phyloP scores from a whole-genome alignment of 2,797 vertebrate genomes.

The Allobates femoralis region DNA sequence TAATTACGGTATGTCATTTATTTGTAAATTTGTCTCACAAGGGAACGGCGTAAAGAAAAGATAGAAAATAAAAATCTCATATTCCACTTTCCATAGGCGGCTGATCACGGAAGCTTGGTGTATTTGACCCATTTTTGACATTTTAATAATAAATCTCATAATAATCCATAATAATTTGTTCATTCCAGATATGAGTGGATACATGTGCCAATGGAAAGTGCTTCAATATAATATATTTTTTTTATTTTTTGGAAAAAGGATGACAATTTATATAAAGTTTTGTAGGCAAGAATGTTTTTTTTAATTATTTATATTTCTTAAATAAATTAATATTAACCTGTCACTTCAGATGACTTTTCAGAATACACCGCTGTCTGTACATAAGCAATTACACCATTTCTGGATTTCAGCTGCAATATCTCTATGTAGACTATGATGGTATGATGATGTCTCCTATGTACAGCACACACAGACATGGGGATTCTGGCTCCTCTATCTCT shows the following conservation, averaged over 20 bases:
- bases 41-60: conserved; percentile 6
- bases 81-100: conserved; percentile 15
- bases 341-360: too few species aligned
- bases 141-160: not conserved
- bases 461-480: too few species aligned
- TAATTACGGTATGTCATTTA: conserved; percentile 30
- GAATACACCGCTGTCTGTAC: too few species aligned
- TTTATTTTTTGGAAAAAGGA: not conserved
- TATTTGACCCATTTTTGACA: conserved; percentile 1
- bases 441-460: too few species aligned
- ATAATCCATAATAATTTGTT: not conserved
- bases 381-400: too few species aligned
- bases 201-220: not conserved
- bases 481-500: too few species aligned
- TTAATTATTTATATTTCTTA: too few species aligned
- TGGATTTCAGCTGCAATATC: too few species aligned
- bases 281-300: too few species aligned
- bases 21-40: conserved; percentile 20
- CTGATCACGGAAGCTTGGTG: not conserved
- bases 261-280: not conserved
- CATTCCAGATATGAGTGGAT: not conserved
- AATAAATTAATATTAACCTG: too few species aligned
- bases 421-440: too few species aligned
- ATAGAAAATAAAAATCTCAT: conserved; percentile 1
- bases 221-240: not conserved